These are phyloP conservation scores for Chirona hameri DNA, from an alignment of 2,888 invertebrate species.

Conservation along the genomic window DNA sequence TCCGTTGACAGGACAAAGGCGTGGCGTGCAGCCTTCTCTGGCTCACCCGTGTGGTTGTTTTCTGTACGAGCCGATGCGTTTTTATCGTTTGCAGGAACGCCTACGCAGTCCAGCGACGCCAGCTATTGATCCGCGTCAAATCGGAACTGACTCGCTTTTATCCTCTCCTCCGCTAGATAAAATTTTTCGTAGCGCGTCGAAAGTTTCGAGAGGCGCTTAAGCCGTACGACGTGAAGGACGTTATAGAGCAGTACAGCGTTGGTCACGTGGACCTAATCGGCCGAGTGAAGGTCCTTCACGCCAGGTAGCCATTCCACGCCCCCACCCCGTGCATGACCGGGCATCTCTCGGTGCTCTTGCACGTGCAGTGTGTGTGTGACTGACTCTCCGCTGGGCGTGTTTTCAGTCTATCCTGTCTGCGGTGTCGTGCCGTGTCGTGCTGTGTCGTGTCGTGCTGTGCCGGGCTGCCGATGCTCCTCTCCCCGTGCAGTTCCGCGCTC, in stretches of 20 bases:
- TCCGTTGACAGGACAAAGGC: too few species aligned
- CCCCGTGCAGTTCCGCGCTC: background rate
- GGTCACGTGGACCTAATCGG: conserved; percentile 55
- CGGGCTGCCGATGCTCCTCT: background rate
- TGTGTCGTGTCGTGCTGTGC: background rate
- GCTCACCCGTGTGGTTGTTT: too few species aligned
- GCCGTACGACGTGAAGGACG: conserved; percentile 95
- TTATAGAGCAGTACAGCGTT: conserved; percentile 66
- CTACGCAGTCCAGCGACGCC: too few species aligned
- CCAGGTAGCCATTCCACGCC: conserved; percentile 37
- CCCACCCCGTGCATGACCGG: background rate
- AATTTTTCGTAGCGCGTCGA: conserved; percentile 87
- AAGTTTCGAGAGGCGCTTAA: conserved; percentile 93
- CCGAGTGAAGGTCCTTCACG: conserved; percentile 44
- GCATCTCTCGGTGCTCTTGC: background rate
- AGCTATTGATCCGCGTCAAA: too few species aligned
- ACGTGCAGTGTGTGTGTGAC: background rate
- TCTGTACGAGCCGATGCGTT: too few species aligned
- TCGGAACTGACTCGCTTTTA: background rate
- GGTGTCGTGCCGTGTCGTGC: background rate
- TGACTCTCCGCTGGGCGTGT: background rate
- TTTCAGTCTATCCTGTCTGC: conserved; percentile 3
- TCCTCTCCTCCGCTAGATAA: conserved; percentile 58
- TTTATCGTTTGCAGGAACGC: too few species aligned
- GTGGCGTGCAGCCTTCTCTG: too few species aligned